Percentiles rank a stretch among this genome's conserved stretches.
Evolutionary conservation across 2,888 invertebrate genomes (phyloP).

Genomic region (Fissipunctia ypsillon): DNA sequence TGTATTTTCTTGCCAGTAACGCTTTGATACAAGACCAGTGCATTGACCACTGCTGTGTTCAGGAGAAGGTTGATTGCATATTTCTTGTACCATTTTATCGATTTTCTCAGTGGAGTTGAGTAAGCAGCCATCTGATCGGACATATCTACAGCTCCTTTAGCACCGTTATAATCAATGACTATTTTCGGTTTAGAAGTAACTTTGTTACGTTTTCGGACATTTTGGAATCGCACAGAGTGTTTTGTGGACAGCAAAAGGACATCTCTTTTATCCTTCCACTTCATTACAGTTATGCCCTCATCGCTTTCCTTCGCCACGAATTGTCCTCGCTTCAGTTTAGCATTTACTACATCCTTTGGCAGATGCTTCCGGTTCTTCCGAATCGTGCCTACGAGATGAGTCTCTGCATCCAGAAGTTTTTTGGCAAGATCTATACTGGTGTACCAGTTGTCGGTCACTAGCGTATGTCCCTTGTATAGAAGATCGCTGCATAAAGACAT

Average conservation of each 20-base stretch:
- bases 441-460: constrained; percentile 47
- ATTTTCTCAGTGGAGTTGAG: constrained; percentile 47
- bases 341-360: constrained; percentile 45
- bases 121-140: constrained; percentile 42
- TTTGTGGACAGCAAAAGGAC: constrained; percentile 49
- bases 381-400: constrained; percentile 48
- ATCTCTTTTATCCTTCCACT: constrained; percentile 50
- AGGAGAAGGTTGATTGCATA: constrained; percentile 41
- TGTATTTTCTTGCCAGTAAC: constrained; percentile 45
- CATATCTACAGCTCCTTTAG: constrained; percentile 39
- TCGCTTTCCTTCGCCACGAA: constrained; percentile 33
- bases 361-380: constrained; percentile 47
- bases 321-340: constrained; percentile 51
- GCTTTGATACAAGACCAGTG: too few relatives aligned
- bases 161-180: constrained; percentile 15
- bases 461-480: constrained; percentile 27
- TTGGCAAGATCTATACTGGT: constrained; percentile 41
- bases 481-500: constrained; percentile 32
- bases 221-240: constrained; percentile 37
- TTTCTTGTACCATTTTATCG: constrained; percentile 50
- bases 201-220: constrained; percentile 20
- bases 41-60: constrained; percentile 48
- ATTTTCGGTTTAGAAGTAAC: constrained; percentile 3
- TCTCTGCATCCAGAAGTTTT: constrained; percentile 39
- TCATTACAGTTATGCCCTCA: constrained; percentile 42